These are phyloP conservation scores for Argyresthia albistria DNA, from an alignment of 2,888 invertebrate species.

Conservation along the genomic window DNA sequence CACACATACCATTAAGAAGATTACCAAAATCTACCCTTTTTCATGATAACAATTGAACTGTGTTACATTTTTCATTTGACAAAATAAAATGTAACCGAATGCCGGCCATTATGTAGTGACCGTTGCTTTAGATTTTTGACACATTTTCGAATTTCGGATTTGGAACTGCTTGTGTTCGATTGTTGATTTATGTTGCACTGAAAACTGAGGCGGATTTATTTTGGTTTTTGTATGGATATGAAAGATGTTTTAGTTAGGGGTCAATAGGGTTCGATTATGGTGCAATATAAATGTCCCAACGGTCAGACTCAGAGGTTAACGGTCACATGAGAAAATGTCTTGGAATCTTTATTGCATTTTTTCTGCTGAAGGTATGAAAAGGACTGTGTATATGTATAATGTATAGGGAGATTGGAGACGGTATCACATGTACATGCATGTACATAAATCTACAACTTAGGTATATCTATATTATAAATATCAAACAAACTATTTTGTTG, in stretches of 20 bases:
- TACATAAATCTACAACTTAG: too few species aligned
- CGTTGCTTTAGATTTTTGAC: conserved; percentile 58
- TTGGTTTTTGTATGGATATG: conserved; percentile 31
- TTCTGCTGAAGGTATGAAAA: not conserved
- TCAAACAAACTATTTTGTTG: too few species aligned
- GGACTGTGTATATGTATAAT: not conserved
- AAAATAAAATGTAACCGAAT: conserved; percentile 48
- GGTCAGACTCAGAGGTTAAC: conserved; percentile 58
- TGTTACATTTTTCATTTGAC: conserved; percentile 53
- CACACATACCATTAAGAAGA: conserved; percentile 72
- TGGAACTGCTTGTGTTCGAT: conserved; percentile 47
- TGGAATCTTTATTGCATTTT: conserved; percentile 4
- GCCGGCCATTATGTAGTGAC: conserved; percentile 42
- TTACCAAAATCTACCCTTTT: conserved; percentile 71
- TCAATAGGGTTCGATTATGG: conserved; percentile 51
- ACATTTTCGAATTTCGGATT: conserved; percentile 34
- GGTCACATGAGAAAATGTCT: conserved; percentile 19
- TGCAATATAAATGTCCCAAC: conserved; percentile 35
- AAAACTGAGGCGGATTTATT: conserved; percentile 33
- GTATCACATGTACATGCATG: too few species aligned
- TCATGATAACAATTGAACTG: conserved; percentile 63
- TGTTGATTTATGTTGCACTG: conserved; percentile 56
- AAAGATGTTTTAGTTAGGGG: conserved; percentile 55
- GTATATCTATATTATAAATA: too few species aligned
- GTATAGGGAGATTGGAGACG: too few species aligned